These are phyloP conservation scores for Stictonetta naevosa DNA, from an alignment of 2,113 vertebrate genomes.

Conservation along the genomic window DNA sequence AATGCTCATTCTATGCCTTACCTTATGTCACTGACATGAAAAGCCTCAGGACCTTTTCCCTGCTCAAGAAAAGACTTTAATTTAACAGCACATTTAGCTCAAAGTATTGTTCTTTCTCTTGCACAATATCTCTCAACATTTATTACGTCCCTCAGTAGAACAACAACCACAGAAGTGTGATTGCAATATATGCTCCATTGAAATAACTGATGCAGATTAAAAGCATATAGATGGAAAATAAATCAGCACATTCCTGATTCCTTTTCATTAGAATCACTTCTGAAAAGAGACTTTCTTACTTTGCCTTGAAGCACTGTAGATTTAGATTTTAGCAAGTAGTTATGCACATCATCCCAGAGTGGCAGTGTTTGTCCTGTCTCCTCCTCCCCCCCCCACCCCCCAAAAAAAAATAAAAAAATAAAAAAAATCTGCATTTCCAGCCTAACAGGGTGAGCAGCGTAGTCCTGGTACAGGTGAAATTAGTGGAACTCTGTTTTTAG, in stretches of 20 bases:
- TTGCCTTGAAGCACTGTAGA: background rate
- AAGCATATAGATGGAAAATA: background rate
- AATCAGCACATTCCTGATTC: background rate
- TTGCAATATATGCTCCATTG: background rate
- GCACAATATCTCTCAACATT: background rate
- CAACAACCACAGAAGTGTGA: background rate
- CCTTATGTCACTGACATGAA: conserved; percentile 27
- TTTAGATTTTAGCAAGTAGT: background rate
- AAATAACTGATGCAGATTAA: conserved; percentile 3
- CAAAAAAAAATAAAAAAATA: background rate
- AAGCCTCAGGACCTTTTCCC: conserved; percentile 34
- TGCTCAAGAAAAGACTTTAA: conserved; percentile 44
- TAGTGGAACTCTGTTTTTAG: background rate
- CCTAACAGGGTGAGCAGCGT: background rate
- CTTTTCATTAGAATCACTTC: background rate
- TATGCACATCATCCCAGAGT: background rate
- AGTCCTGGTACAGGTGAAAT: background rate
- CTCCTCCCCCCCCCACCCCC: too few relatives aligned
- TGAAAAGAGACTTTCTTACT: background rate
- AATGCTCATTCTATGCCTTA: background rate
- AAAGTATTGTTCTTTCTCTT: conserved; percentile 50
- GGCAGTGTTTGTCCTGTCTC: too few relatives aligned
- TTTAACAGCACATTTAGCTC: conserved; percentile 60
- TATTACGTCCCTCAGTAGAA: background rate
- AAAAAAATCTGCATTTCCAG: background rate